Evolutionary conservation across 2,888 invertebrate genomes (phyloP), one percentile per base, ranked within the genome.

Genomic region (Neoaliturus tenellus): DNA sequence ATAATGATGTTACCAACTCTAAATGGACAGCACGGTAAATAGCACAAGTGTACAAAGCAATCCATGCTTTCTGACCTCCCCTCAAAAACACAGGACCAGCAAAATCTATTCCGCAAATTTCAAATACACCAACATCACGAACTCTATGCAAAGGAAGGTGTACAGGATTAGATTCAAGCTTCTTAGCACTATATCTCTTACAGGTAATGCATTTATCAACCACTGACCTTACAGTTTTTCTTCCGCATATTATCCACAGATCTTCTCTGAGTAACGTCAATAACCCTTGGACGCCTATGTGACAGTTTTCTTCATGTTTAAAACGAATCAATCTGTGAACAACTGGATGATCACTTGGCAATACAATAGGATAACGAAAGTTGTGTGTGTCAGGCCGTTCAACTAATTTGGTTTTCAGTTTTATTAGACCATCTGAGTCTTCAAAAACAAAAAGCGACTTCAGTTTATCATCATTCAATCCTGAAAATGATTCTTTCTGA

Each of bases 11-110:
- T 0, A 89, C 87, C 3, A 90, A 31, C 86, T 91, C 90, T n/a
- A 91, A 85, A 85, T 90, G 90, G 5, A 90, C 86, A 0, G 89
- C 88, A 17, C 90, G 84, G 48, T 89, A 90, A 0, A 90, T 87
- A 0, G 90, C 89, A 87, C 90, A 91, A 0, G 90, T 90, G 84
- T 89, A 89, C 14, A 91, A 58, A 3, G 86, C 85, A 17, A 91
- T 87, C 88, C 89, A 90, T 5, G 85, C 87, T 73, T 89, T 89
- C n/a, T 84, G 33, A 17, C 86, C 84, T 23, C 83, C 85, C 81
- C 85, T 88, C 12, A 89, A 82, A 35, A 80, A 85, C 17, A 91
- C 62, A 0, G 91, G 90, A 0, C 91, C 91, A 5, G 89, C 88
- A 51, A 90, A 87, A 85, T 90, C 90, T 0, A 90, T 85, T 6